These are phyloP conservation scores for Ceratothoa steindachneri DNA, from an alignment of 2,888 invertebrate genomes.

Conservation along the genomic window DNA sequence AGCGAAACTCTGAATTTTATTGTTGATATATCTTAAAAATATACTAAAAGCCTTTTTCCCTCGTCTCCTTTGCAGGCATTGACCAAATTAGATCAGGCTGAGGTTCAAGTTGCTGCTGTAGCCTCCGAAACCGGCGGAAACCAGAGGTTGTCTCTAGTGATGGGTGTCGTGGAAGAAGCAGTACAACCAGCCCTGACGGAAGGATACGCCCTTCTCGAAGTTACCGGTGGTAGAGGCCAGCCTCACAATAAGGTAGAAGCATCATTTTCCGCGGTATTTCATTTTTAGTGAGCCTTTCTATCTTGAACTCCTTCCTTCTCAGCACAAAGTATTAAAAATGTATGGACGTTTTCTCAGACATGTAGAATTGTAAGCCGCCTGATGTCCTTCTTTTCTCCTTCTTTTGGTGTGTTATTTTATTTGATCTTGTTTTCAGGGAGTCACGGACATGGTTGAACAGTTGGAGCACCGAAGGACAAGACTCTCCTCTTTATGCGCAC, in stretches of 20 bases:
- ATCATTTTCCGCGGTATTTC: too few relatives aligned
- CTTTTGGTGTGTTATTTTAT: too few relatives aligned
- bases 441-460: slow-evolving; percentile 65
- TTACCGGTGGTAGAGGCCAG: slow-evolving; percentile 54
- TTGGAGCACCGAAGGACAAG: slow-evolving; percentile 69
- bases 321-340: too few relatives aligned
- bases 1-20: too few relatives aligned
- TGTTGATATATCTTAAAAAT: too few relatives aligned
- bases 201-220: slow-evolving; percentile 68
- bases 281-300: background rate
- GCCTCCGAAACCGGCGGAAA: slow-evolving; percentile 68
- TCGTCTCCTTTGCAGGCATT: slow-evolving; percentile 60
- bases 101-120: slow-evolving; percentile 70
- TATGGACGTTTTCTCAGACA: too few relatives aligned
- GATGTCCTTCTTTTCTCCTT: too few relatives aligned
- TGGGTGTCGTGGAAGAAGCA: slow-evolving; percentile 64
- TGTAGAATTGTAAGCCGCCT: too few relatives aligned
- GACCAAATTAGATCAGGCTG: slow-evolving; percentile 68
- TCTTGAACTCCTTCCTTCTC: too few relatives aligned
- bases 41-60: too few relatives aligned
- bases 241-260: slow-evolving; percentile 32
- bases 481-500: slow-evolving; percentile 62
- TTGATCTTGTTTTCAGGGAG: slow-evolving; percentile 60
- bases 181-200: slow-evolving; percentile 65
- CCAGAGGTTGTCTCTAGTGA: slow-evolving; percentile 64